phyloP scores from a whole-genome alignment of 1,140 invertebrate species.

The Microplitis demolitor region DNA sequence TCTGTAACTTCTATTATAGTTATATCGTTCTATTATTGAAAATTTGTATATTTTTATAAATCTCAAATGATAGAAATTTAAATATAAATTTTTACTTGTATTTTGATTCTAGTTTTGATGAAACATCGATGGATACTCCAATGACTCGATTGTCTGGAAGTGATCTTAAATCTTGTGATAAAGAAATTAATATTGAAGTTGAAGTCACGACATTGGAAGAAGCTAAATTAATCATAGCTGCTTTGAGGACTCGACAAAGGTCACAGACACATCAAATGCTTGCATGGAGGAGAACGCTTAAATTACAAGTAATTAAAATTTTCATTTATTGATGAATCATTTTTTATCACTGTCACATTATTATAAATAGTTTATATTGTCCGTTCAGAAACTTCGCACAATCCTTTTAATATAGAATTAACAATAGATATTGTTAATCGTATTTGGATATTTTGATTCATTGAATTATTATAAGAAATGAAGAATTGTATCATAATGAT shows the following conservation, averaged over 20 bases:
- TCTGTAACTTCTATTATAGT: too few relatives aligned
- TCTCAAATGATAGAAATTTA: background rate
- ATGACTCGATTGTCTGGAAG: constrained; percentile 46
- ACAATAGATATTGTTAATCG: too few relatives aligned
- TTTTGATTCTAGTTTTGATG: constrained; percentile 54
- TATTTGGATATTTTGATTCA: too few relatives aligned
- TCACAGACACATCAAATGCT: constrained; percentile 63
- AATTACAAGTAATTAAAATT: constrained; percentile 58
- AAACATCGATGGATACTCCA: constrained; percentile 57
- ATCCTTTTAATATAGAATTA: too few relatives aligned
- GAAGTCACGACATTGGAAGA: constrained; percentile 63
- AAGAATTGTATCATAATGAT: too few relatives aligned
- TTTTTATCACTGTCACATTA: background rate
- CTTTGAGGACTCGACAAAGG: constrained; percentile 58
- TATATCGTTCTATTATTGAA: too few relatives aligned
- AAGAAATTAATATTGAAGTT: constrained; percentile 10
- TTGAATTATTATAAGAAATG: too few relatives aligned
- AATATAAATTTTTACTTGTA: background rate
- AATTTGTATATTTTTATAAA: too few relatives aligned
- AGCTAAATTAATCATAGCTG: constrained; percentile 60
- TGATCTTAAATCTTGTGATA: constrained; percentile 15
- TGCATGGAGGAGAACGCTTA: constrained; percentile 61
- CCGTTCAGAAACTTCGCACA: too few relatives aligned
- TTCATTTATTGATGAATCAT: background rate
- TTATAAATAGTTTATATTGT: too few relatives aligned